Percentiles rank a stretch among this genome's conserved stretches.
Evolutionary conservation across 2,797 vertebrate genomes (phyloP).

Genomic region (Crypturellus tataupa): DNA sequence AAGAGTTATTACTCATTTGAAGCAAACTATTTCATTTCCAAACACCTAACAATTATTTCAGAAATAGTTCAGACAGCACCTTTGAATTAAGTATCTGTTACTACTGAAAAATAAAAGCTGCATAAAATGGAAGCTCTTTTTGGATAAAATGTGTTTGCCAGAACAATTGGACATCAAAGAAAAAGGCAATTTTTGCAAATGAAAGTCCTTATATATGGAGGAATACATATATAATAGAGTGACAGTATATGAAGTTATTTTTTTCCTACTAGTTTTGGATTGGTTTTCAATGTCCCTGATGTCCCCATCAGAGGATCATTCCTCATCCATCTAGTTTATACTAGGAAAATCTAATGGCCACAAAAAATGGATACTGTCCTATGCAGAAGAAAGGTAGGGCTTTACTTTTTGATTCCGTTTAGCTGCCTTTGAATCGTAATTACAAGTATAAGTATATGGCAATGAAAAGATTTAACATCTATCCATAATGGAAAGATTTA

Average conservation of each 20-base stretch:
- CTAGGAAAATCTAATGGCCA: not conserved
- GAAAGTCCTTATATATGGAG: not conserved
- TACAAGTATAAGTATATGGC: not conserved
- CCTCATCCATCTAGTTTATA: not conserved
- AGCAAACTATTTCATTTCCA: not conserved
- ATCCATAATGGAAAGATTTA: not conserved
- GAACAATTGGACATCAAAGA: not conserved
- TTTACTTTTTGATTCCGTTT: not conserved
- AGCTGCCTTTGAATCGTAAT: not conserved
- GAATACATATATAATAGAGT: not conserved
- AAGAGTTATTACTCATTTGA: not conserved
- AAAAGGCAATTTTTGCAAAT: not conserved
- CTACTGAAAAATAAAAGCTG: conserved; percentile 1
- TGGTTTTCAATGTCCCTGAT: not conserved
- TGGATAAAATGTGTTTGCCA: not conserved
- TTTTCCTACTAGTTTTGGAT: not conserved
- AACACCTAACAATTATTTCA: not conserved
- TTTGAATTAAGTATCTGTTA: not conserved
- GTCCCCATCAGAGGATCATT: not conserved
- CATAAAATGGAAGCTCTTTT: not conserved
- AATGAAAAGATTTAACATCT: conserved; percentile 12
- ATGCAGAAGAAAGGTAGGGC: not conserved
- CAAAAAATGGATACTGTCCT: not conserved
- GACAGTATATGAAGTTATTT: not conserved
- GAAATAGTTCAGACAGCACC: not conserved